Base-by-base conservation (phyloP, 2,888 invertebrate genomes). In the Formica aserva region DNA sequence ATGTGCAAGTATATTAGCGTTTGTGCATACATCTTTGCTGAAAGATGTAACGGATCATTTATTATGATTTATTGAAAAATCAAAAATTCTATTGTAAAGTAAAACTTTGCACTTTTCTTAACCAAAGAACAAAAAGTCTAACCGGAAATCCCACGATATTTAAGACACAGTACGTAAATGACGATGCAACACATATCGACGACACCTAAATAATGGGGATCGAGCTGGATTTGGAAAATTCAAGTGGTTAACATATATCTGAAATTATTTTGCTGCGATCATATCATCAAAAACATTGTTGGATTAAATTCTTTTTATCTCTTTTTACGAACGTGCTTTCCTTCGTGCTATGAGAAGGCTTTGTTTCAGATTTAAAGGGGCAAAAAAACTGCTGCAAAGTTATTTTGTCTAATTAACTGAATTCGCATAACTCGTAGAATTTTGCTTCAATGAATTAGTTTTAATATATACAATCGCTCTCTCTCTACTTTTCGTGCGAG, bases 111-210 rank as follows among this genome's bases (percentile, higher is more conserved):
- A 35, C 18, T 80, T 57, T 35, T 18, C 26, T 86, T 57, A 75
- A 38, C 52, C n/a, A 76, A 45, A 38, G 72, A 82, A 83, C 13
- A 62, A 82, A 60, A 82, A 60, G 71, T 80, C 67, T 81, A 75
- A 76, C 75, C 75, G 74, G 65, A 72, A 85, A 90, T 32, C 8
- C 8, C 67, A 87, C 72, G 60, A 84, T 86, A 88, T 86, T 92
- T 93, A 94, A 92, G 92, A 93, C 93, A 94, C 93, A 93, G 92
- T 92, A 92, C 92, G 91, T 91, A 87, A 92, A 92, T 92, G 91
- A 92, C 91, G 91, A 93, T 93, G 91, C 92, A 93, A 93, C 90
- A 88, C 88, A 90, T 89, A 89, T 86, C 84, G 86, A 87, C 74
- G 85, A 76, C 83, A 86, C 87, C 80, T 85, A 82, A 62, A 76